Base-by-base conservation (phyloP, 2,888 invertebrate species). In the Macrosoma leucophasiata region DNA sequence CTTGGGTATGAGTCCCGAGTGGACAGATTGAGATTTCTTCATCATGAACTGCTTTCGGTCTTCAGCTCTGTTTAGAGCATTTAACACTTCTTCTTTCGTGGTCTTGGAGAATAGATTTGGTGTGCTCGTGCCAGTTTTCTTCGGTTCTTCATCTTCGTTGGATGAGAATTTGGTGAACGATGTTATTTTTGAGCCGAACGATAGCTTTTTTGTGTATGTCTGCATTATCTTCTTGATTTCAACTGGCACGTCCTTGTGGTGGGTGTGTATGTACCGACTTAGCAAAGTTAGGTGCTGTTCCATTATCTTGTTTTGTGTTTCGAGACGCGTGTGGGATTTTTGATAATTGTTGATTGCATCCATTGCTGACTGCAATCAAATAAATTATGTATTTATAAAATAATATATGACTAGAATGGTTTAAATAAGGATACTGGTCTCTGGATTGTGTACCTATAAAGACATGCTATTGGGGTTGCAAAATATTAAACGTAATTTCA, bases 181-280 rank as follows among this genome's bases (percentile, higher is more conserved):
- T 7, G 40, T 50, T 10, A 79, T 72, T 48, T 81, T 85, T 2
- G 69, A 90, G 56, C 67, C 58, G 43, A 84, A 84, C 0, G 79
- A 65, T 3, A 65, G 13, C 15, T 66, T 72, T 36, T 81, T 84
- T 43, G 53, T 60, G 55, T 82, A 70, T n/a, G 89, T 91, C 14
- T 91, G 88, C 1, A 93, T 81, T 24, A 94, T 90, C 44, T 91
- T 86, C 29, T 92, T 87, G 3, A 94, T 88, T 39, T 94, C 94
- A 1, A 86, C 78, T 0, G 94, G 93, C 27, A 92, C 74, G 29
- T 93, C 93, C 21, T 88, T 82, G 12, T 90, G 86, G 30, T 93
- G 62, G 3, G 87, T 86, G 4, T 89, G 87, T n/a, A 95, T 87
- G 63, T 90, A 94, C 2, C 89, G 86, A 3, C 92, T 92, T 3